Evolutionary conservation across 53 echinoderm and acorn worm species (phyloP), one percentile per base, ranked within the genome.

Genomic region (Astropecten irregularis): DNA sequence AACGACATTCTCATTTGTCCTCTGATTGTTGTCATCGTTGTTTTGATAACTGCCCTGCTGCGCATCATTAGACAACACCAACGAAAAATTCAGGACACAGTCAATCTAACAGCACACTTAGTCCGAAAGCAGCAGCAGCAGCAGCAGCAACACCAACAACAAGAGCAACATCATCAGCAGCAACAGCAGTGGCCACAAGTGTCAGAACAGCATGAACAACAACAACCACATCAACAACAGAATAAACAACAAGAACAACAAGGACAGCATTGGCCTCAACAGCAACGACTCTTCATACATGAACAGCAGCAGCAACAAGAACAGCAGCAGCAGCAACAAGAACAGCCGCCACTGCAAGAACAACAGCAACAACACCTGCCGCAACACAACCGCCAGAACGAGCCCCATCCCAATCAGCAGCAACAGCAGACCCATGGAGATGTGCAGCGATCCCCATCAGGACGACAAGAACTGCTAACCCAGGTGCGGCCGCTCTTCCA

Each of bases 11-110:
- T 72, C n/a, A 16, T 53, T n/a, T 1, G 51, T 33, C 72, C 72
- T 2, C 27, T 34, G 11, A 34, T 35, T 18, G 23, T 34, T 11
- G 72, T 44, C 25, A 72, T 72, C 52, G 52, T 35, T 2, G 15
- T 53, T 16, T 8, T 72, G 51, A 34, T 29, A 9, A 14, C 34
- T 51, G n/a, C 28, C 15, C 26, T 72, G 21, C n/a, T 72, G 52
- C 72, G 52, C 53, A 53, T 72, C 32, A 19, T 35, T 10, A 19
- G 72, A 32, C 33, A 72, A 23, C 72, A 72, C 36, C 52, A 53
- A 34, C 52, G 72, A 35, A 72, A 72, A 72, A 72, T 72, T 34
- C 36, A 21, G 9, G 72, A 72, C 38, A 19, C 30, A 2, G 20
- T 27, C 34, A 72, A 23, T 35, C 30, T 72, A n/a, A 21, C 54